Evolutionary conservation across 1,140 invertebrate species (phyloP).

Genomic region (Lordiphosa collinella): DNA sequence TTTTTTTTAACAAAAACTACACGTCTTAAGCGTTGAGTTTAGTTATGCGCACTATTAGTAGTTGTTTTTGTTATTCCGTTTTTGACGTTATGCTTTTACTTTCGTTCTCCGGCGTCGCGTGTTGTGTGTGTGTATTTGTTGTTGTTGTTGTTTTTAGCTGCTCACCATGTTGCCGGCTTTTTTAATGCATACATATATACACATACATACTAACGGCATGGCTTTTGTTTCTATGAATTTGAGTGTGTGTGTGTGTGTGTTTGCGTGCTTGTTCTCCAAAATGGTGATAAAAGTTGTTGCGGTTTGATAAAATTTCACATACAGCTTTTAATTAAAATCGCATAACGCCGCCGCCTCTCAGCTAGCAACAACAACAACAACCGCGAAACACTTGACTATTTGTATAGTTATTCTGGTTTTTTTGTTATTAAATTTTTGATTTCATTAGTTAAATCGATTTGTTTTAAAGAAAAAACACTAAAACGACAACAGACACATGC

Average conservation of each 20-base stretch:
- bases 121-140: conserved; percentile 39
- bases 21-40: not conserved
- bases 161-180: conserved; percentile 61
- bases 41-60: conserved; percentile 5
- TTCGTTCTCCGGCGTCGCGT: conserved; percentile 49
- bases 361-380: conserved; percentile 14
- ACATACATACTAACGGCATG: conserved; percentile 6
- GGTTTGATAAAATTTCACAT: conserved; percentile 58
- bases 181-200: conserved; percentile 50
- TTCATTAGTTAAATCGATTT: conserved; percentile 69
- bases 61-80: conserved; percentile 22
- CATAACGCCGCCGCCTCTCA: not conserved
- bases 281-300: conserved; percentile 57
- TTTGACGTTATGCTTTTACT: conserved; percentile 60
- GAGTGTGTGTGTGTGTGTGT: not conserved
- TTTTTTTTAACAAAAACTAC: too few relatives aligned
- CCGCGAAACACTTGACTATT: conserved; percentile 18
- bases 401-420: conserved; percentile 1
- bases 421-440: conserved; percentile 41
- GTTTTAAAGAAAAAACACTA: conserved; percentile 38
- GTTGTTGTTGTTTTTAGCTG: conserved; percentile 22
- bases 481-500: conserved; percentile 25
- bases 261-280: conserved; percentile 29
- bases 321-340: conserved; percentile 51
- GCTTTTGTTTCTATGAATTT: conserved; percentile 4